Evolutionary conservation across 2,888 invertebrate genomes (phyloP).

Genomic region (Epistrophe eligans): DNA sequence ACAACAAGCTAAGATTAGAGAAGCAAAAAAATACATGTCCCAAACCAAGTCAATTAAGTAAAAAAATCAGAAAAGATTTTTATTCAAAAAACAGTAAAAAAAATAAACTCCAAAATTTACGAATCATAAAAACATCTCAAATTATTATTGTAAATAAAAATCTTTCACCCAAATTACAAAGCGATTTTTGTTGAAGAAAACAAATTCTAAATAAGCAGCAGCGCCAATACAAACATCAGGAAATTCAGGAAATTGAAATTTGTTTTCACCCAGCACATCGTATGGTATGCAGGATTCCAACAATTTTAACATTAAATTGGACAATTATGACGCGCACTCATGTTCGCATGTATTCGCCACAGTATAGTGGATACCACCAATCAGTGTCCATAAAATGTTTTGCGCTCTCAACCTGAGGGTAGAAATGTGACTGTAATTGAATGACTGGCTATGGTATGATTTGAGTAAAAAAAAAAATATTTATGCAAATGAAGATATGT

Average conservation of each 20-base stretch:
- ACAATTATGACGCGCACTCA: slow-evolving; percentile 70
- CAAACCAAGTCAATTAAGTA: too few species aligned
- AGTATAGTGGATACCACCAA: slow-evolving; percentile 49
- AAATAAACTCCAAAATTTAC: background rate
- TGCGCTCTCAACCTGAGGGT: slow-evolving; percentile 61
- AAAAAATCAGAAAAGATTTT: too few species aligned
- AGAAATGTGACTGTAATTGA: slow-evolving; percentile 71
- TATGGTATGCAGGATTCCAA: background rate
- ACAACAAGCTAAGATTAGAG: too few species aligned
- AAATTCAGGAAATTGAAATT: slow-evolving; percentile 61
- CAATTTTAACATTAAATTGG: slow-evolving; percentile 59
- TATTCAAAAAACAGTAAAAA: too few species aligned
- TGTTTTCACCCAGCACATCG: slow-evolving; percentile 29
- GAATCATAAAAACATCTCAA: background rate
- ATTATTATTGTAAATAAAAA: background rate
- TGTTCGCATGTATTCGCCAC: slow-evolving; percentile 22
- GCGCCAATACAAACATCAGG: slow-evolving; percentile 50
- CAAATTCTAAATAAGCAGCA: background rate
- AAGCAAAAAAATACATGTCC: too few species aligned
- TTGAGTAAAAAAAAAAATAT: slow-evolving; percentile 31
- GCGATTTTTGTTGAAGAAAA: slow-evolving; percentile 8
- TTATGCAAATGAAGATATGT: slow-evolving; percentile 65
- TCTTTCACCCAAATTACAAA: slow-evolving; percentile 7
- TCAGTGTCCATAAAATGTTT: slow-evolving; percentile 69
- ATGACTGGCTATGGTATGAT: slow-evolving; percentile 62